Percentiles rank a stretch among this genome's conserved stretches.
These are phyloP conservation scores for Athrips mouffetella DNA, from an alignment of 2,888 invertebrate species.

Conservation along the genomic window DNA sequence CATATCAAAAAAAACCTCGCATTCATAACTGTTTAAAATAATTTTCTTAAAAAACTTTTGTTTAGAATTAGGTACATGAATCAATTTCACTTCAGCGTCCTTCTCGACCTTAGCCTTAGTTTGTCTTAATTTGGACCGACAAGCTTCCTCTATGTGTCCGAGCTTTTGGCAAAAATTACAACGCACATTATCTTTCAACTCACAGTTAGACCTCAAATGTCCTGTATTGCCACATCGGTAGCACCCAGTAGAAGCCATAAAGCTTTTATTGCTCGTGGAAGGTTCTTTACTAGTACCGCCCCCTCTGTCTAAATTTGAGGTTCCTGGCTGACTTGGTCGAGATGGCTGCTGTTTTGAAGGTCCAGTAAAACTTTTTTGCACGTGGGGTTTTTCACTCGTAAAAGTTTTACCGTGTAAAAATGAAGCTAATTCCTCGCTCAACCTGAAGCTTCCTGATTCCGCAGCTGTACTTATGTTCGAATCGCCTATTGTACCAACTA, in stretches of 20 bases:
- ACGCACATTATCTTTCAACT: constrained; percentile 18
- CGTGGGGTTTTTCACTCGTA: constrained; percentile 16
- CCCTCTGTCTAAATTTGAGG: too few species aligned
- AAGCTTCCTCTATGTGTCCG: constrained; percentile 26
- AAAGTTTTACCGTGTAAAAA: constrained; percentile 24
- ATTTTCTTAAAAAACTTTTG: constrained; percentile 24
- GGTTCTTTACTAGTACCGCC: too few species aligned
- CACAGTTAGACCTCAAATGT: constrained; percentile 17
- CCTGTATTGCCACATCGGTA: constrained; percentile 20
- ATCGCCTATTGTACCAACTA: constrained; percentile 28
- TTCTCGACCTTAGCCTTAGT: constrained; percentile 22
- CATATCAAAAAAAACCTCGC: constrained; percentile 26
- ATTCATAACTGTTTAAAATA: constrained; percentile 13
- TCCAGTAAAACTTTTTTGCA: too few species aligned
- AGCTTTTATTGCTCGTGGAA: too few species aligned
- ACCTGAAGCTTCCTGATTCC: constrained; percentile 26
- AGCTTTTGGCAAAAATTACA: constrained; percentile 25
- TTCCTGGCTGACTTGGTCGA: too few species aligned
- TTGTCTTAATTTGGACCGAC: constrained; percentile 20
- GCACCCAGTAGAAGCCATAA: too few species aligned
- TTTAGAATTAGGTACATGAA: constrained; percentile 20
- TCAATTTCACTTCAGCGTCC: constrained; percentile 25
- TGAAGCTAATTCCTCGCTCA: constrained; percentile 27
- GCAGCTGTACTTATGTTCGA: constrained; percentile 25
- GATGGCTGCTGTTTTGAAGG: too few species aligned